Percentiles rank a stretch among this genome's conserved stretches.
Conservation (phyloP, 1,140 invertebrate genomes). For the Leptonema lineaticorne region DNA sequence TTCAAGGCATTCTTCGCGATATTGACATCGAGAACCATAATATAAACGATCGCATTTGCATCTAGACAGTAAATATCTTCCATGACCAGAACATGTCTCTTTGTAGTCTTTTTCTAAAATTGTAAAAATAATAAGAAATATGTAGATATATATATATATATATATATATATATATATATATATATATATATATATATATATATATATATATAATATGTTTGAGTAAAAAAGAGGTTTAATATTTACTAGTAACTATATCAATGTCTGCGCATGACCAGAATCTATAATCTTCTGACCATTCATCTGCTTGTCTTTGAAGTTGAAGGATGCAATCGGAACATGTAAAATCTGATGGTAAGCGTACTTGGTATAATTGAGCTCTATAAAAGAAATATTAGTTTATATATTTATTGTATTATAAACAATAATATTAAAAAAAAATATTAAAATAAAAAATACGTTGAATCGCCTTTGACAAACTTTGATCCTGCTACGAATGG, state of each 20-base stretch:
- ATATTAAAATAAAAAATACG: conserved; percentile 54
- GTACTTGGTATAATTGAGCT: conserved; percentile 76
- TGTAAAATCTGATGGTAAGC: conserved; percentile 76
- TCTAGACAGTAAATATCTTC: conserved; percentile 71
- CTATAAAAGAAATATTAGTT: conserved; percentile 57
- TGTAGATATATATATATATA: neutral
- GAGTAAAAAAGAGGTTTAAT: neutral
- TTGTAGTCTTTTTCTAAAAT: conserved; percentile 67
- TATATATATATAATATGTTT: neutral
- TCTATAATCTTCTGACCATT: conserved; percentile 81
- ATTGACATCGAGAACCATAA: conserved; percentile 80
- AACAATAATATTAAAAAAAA: neutral
- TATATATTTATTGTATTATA: no score
- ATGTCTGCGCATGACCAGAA: conserved; percentile 97
- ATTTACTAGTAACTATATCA: conserved; percentile 70
- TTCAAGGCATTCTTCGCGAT: conserved; percentile 78
- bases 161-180: neutral
- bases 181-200: neutral
- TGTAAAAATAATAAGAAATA: neutral
- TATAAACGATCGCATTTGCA: conserved; percentile 83
- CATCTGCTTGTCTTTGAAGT: conserved; percentile 81
- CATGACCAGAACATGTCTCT: conserved; percentile 81
- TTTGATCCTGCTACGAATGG: conserved; percentile 76
- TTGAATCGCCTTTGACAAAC: conserved; percentile 76
- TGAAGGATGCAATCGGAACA: conserved; percentile 89